Base-by-base conservation (phyloP, 2,888 invertebrate genomes). In the Ligdia adustata region DNA sequence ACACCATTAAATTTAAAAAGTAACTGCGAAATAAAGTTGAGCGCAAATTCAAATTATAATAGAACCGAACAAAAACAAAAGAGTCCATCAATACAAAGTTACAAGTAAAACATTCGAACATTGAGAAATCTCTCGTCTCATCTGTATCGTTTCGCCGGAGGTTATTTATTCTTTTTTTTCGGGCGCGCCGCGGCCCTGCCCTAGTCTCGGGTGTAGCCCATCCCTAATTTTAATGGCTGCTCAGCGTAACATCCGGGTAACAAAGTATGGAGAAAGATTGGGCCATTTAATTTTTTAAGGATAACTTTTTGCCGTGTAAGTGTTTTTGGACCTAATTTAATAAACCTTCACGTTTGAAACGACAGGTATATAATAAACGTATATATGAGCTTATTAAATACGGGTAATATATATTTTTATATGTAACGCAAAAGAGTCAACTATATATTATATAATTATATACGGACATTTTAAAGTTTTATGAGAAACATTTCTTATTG, bases 221-320 rank as follows among this genome's bases (percentile, higher is more conserved):
- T 83, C 91, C 91, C 90, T 89, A 90, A 90, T 87, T 90, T 89
- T 90, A 90, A 90, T 90, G 90, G 90, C 90, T 84, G 89, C 89
- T 83, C 63, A 67, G 69, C 32, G 72, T 72, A 78, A 87, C 80
- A 85, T 89, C 88, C 87, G 85, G 85, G 66, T 81, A 75, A 66
- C 68, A 64, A 70, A 82, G 73, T 79, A 72, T 85, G 81, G 86
- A 82, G 72, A 68, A 64, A 58, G 64, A 64, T 53, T 53, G 14
- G 40, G 32, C 39, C 45, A 52, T 47, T 41, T 38, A 4, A 29
- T n/a, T 9, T 16, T 61, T 64, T 64, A 47, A 24, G 18, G 14
- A 32, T 9, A 26, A 28, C 16, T 37, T 16, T 29, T 29, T 27
- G 6, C 9, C 27, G 9, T 4, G 2, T n/a, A 7, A 16, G 3